phyloP scores from a whole-genome alignment of 2,888 invertebrate genomes.

The Drosophila silvestris region DNA sequence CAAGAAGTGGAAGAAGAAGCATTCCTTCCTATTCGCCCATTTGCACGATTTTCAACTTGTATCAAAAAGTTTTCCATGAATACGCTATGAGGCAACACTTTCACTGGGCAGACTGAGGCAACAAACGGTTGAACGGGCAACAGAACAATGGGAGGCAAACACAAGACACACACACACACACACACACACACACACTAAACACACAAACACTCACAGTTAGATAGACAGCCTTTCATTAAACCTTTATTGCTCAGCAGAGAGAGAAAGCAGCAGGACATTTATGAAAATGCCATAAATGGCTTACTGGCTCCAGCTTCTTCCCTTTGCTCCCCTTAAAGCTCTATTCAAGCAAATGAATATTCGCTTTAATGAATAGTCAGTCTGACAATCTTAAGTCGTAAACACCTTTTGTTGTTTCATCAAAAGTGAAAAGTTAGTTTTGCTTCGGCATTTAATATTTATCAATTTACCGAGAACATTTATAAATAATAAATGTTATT shows the following conservation, averaged over 20 bases:
- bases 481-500: slow-evolving; percentile 25
- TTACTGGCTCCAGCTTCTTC: background rate
- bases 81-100: slow-evolving; percentile 71
- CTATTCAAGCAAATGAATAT: slow-evolving; percentile 7
- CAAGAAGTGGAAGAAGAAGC: background rate
- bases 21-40: slow-evolving; percentile 12
- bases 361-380: slow-evolving; percentile 1
- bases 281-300: slow-evolving; percentile 24
- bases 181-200: slow-evolving; percentile 3
- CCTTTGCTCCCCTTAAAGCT: background rate
- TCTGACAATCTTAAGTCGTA: background rate
- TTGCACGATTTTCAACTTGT: slow-evolving; percentile 37
- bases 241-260: slow-evolving; percentile 33
- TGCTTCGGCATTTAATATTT: background rate
- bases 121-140: background rate
- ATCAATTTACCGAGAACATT: background rate
- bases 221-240: slow-evolving; percentile 53
- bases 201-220: slow-evolving; percentile 7
- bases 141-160: slow-evolving; percentile 46
- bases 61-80: slow-evolving; percentile 68
- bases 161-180: slow-evolving; percentile 19
- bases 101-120: slow-evolving; percentile 51
- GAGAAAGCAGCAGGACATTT: slow-evolving; percentile 28
- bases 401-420: background rate
- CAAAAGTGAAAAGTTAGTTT: slow-evolving; percentile 2